phyloP scores from a whole-genome alignment of 2,888 invertebrate species.

The Fragum sueziense region DNA sequence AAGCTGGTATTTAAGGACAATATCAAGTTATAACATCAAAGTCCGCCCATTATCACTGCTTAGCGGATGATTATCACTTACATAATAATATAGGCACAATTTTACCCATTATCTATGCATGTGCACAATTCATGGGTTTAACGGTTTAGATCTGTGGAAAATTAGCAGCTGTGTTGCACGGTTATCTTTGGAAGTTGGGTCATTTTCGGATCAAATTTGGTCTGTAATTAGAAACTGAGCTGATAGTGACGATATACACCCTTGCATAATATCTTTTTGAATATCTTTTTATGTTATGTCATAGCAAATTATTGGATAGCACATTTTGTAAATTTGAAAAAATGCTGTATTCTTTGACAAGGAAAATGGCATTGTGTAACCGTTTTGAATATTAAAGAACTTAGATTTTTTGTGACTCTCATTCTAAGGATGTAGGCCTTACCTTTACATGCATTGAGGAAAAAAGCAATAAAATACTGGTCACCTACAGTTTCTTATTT shows the following conservation, averaged over 20 bases:
- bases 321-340: no score
- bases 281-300: no score
- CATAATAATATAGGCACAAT: conserved; percentile 12
- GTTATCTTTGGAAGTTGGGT: not conserved
- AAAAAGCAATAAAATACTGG: no score
- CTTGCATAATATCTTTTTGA: no score
- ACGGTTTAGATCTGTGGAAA: conserved; percentile 3
- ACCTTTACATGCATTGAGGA: no score
- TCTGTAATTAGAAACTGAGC: not conserved
- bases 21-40: conserved; percentile 11
- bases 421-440: no score
- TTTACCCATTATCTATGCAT: conserved; percentile 19
- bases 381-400: no score
- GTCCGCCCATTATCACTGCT: not conserved
- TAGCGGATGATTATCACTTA: conserved; percentile 11
- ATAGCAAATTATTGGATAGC: no score
- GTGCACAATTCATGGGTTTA: conserved; percentile 10
- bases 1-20: conserved; percentile 2
- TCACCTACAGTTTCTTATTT: no score
- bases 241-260: not conserved
- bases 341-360: no score
- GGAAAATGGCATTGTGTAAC: no score
- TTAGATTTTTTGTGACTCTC: no score
- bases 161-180: conserved; percentile 4
- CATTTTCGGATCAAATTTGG: not conserved